A percentile compares a stretch with the other conserved stretches of the same genome.
Conservation (phyloP, 2,888 invertebrate species). For the Schrankia costaestrigalis region DNA sequence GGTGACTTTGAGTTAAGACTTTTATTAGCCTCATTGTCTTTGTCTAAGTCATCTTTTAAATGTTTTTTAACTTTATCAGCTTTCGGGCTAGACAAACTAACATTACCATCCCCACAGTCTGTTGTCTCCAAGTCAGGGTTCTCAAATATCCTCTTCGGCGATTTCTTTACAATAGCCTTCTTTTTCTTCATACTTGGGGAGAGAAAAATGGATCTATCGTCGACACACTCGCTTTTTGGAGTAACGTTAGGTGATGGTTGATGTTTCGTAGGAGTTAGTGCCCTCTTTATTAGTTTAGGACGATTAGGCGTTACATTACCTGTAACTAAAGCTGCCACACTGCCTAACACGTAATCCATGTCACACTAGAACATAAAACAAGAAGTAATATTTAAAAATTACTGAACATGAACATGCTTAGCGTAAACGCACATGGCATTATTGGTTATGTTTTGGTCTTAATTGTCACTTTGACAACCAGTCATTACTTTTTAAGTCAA, state of each 20-base stretch:
- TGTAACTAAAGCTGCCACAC: constrained; percentile 80
- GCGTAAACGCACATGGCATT: constrained; percentile 47
- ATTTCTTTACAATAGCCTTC: constrained; percentile 70
- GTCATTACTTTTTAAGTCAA: too few species aligned
- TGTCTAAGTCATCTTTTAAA: constrained; percentile 56
- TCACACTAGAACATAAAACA: constrained; percentile 14
- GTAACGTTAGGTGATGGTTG: constrained; percentile 69
- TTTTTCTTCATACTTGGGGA: constrained; percentile 70
- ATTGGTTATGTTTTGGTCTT: constrained; percentile 33
- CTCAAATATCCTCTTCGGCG: constrained; percentile 72
- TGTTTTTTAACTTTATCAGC: constrained; percentile 71
- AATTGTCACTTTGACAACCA: too few species aligned
- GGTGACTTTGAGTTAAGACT: constrained; percentile 25
- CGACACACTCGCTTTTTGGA: constrained; percentile 66
- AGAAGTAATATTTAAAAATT: constrained; percentile 12
- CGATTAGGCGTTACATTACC: constrained; percentile 80
- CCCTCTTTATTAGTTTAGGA: constrained; percentile 63
- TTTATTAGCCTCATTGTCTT: constrained; percentile 17
- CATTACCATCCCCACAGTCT: constrained; percentile 42
- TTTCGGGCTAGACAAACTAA: constrained; percentile 47
- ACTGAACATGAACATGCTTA: constrained; percentile 1
- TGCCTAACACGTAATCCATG: constrained; percentile 80
- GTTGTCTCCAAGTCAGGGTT: constrained; percentile 59
- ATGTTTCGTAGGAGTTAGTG: constrained; percentile 70
- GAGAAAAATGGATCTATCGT: constrained; percentile 66